Percentiles rank a stretch among this genome's conserved stretches.
phyloP scores from a whole-genome alignment of 2,113 vertebrate genomes.

The Xiphophorus maculatus region DNA sequence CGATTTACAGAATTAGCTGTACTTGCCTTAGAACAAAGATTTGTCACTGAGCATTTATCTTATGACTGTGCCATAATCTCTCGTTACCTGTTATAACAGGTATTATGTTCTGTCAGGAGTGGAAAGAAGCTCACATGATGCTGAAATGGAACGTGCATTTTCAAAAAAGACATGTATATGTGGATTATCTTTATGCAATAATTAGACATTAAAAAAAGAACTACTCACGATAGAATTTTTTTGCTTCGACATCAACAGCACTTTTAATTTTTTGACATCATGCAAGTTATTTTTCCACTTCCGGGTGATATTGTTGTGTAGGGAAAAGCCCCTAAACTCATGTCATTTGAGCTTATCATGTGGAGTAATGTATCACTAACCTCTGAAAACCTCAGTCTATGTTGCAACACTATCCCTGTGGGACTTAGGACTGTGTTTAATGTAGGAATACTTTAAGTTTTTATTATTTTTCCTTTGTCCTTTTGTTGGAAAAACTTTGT shows the following conservation, averaged over 20 bases:
- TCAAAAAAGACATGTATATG: conserved; percentile 5
- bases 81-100: conserved; percentile 80
- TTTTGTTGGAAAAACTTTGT: conserved; percentile 44
- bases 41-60: conserved; percentile 78
- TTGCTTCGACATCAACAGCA: conserved; percentile 31
- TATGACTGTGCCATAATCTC: conserved; percentile 81
- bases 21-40: conserved; percentile 78
- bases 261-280: conserved; percentile 36
- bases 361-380: conserved; percentile 63
- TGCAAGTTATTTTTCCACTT: conserved; percentile 49
- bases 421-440: conserved; percentile 70
- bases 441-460: conserved; percentile 60
- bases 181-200: conserved; percentile 6
- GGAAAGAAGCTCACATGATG: conserved; percentile 44
- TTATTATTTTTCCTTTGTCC: conserved; percentile 39
- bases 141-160: conserved; percentile 17
- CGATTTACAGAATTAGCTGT: conserved; percentile 67
- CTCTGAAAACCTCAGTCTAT: conserved; percentile 69
- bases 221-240: not conserved
- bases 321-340: conserved; percentile 58
- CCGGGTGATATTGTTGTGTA: conserved; percentile 50
- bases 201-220: not conserved
- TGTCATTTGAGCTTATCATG: conserved; percentile 60
- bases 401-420: conserved; percentile 62
- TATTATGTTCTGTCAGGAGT: conserved; percentile 63